phyloP scores from a whole-genome alignment of 2,113 vertebrate species.

The Psittacara wagleri region DNA sequence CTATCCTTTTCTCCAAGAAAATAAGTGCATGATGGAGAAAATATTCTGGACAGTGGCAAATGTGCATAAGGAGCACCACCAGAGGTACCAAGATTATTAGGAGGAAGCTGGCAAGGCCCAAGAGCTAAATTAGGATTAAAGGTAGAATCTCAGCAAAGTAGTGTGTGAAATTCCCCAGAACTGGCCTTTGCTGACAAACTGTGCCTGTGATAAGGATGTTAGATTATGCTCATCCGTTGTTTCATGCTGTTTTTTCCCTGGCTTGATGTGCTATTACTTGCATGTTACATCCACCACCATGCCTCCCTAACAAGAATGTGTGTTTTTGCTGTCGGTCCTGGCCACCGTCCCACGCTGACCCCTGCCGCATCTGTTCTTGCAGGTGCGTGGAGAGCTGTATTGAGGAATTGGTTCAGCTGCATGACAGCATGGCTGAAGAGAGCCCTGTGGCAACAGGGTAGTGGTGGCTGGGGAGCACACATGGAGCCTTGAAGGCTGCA shows the following conservation, averaged over 20 bases:
- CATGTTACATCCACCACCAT: background rate
- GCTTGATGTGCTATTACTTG: background rate
- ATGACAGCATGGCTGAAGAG: rapidly evolving
- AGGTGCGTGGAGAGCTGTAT: background rate
- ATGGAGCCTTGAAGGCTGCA: rapidly evolving
- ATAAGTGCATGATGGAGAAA: background rate
- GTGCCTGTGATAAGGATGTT: rapidly evolving
- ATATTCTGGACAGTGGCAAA: background rate
- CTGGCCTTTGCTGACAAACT: background rate
- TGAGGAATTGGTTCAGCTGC: background rate
- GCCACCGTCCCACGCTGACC: background rate
- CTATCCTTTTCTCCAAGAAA: background rate
- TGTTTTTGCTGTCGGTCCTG: background rate
- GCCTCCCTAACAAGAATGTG: background rate
- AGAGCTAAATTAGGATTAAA: background rate
- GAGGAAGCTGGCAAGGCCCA: background rate
- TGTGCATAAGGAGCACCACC: background rate
- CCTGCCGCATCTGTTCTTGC: background rate
- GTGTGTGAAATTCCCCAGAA: background rate
- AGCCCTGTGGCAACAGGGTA: rapidly evolving
- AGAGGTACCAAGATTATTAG: background rate
- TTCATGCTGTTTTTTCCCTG: background rate
- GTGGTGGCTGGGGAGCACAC: rapidly evolving
- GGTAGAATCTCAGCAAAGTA: rapidly evolving
- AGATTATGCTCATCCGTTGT: background rate